These are phyloP conservation scores for Limnothrissa miodon DNA, from an alignment of 2,113 vertebrate species.

Conservation along the genomic window DNA sequence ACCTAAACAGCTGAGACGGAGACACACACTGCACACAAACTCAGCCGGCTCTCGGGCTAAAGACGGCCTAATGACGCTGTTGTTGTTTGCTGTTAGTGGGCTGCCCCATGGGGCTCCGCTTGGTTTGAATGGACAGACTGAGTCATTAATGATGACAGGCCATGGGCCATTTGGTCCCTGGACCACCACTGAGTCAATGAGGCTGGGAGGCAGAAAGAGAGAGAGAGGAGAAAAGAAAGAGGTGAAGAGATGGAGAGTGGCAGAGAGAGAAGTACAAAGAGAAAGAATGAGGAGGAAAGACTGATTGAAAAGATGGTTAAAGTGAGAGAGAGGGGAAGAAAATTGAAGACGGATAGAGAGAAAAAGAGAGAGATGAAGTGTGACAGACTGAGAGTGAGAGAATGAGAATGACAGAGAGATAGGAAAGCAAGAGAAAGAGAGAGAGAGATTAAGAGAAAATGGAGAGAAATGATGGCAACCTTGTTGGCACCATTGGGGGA, in stretches of 20 bases:
- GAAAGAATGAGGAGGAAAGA: conserved; percentile 8
- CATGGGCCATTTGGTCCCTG: conserved; percentile 7
- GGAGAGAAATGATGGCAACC: neutral
- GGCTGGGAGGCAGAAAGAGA: neutral
- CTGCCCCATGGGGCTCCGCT: neutral
- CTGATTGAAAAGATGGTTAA: neutral
- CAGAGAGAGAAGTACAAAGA: neutral
- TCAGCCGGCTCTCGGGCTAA: conserved; percentile 7
- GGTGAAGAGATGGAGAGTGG: neutral
- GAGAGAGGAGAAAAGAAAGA: conserved; percentile 8
- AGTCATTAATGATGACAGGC: conserved; percentile 5
- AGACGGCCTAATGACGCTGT: conserved; percentile 13
- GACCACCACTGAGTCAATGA: conserved; percentile 9
- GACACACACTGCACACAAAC: conserved; percentile 8
- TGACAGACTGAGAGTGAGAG: neutral
- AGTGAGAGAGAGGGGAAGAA: neutral
- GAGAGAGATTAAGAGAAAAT: conserved; percentile 36
- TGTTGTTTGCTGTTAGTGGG: conserved; percentile 20
- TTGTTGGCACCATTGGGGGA: conserved; percentile 4
- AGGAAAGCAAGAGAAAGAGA: conserved; percentile 24
- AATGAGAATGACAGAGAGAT: neutral
- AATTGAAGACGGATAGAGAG: neutral
- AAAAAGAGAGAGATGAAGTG: neutral
- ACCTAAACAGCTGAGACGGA: conserved; percentile 13
- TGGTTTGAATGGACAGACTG: neutral